Evolutionary conservation across 2,113 vertebrate genomes (phyloP).

Genomic region (Smithornis capensis): DNA sequence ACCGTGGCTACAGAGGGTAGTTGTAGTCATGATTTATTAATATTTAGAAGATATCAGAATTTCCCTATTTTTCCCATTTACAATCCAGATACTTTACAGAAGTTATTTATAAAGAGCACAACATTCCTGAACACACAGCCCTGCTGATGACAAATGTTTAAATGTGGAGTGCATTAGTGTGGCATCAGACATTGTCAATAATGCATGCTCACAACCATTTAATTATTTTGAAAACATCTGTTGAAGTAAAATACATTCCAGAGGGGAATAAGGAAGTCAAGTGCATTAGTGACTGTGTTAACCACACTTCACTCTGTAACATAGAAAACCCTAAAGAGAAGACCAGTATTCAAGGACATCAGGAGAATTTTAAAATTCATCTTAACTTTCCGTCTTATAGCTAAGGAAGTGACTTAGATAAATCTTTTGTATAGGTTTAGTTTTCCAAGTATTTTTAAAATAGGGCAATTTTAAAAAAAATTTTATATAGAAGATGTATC

Average conservation of each 20-base stretch:
- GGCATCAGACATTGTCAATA: constrained; percentile 73
- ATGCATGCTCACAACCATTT: constrained; percentile 71
- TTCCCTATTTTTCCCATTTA: background rate
- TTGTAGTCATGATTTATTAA: constrained; percentile 8
- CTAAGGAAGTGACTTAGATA: background rate
- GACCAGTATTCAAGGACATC: background rate
- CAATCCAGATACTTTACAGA: background rate
- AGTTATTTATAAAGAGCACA: constrained; percentile 57
- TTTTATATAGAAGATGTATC: background rate
- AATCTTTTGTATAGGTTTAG: background rate
- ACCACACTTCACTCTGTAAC: constrained; percentile 19
- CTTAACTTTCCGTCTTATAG: background rate
- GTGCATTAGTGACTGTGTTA: constrained; percentile 44
- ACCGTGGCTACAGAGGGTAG: background rate
- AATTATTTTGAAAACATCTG: constrained; percentile 79
- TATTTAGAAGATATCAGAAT: constrained; percentile 18
- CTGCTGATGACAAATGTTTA: constrained; percentile 60
- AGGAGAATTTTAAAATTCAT: background rate
- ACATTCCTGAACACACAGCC: constrained; percentile 47
- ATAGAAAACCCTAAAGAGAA: constrained; percentile 21
- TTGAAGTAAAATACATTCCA: constrained; percentile 65
- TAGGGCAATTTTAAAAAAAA: background rate
- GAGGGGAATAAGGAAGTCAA: constrained; percentile 61
- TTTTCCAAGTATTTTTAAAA: background rate
- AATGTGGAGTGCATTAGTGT: constrained; percentile 62